Evolutionary conservation across 2,888 invertebrate genomes (phyloP), one percentile per base, ranked within the genome.

Genomic region (Phania funesta): DNA sequence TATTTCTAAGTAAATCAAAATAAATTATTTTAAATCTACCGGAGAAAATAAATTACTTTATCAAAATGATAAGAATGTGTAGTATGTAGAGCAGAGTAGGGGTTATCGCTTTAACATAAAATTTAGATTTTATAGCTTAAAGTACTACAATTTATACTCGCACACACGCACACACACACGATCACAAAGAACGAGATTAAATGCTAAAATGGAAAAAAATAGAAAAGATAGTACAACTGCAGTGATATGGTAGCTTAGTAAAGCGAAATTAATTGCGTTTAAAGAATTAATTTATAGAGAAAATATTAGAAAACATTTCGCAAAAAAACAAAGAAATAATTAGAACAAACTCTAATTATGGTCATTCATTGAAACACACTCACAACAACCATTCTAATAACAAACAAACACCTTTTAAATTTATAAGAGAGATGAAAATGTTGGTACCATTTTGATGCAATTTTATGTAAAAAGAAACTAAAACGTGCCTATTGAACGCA

Each of bases 211-310:
- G 7, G 56, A 44, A 35, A 46, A 44, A 73, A 41, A 13, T 18
- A 29, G 9, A 56, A 38, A 46, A 32, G 11, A 22, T 26, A 18
- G 7, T 1, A 44, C 16, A 6, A 64, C 48, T 70, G 6, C 70
- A 71, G 48, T 44, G 20, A 56, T 65, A 75, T 75, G 22, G 20
- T 48, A 67, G 67, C 65, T 48, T 20, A 44, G 54, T 35, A 35
- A 56, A 56, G n/a, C 7, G 52, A 76, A 73, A 76, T 75, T 67
- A 83, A 67, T 83, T 71, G 67, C 56, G 50, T 62, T 79, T 62
- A 67, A 56, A 78, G 73, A 82, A 82, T 78, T 74, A 62, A 77
- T 77, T 81, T 81, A 41, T 73, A 70, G 77, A 77, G 68, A 82
- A 77, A 52, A 68, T 67, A 62, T 24, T 24, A 50, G 38, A 60